Evolutionary conservation across 2,888 invertebrate genomes (phyloP).

Genomic region (Ornithoptera alexandrae): DNA sequence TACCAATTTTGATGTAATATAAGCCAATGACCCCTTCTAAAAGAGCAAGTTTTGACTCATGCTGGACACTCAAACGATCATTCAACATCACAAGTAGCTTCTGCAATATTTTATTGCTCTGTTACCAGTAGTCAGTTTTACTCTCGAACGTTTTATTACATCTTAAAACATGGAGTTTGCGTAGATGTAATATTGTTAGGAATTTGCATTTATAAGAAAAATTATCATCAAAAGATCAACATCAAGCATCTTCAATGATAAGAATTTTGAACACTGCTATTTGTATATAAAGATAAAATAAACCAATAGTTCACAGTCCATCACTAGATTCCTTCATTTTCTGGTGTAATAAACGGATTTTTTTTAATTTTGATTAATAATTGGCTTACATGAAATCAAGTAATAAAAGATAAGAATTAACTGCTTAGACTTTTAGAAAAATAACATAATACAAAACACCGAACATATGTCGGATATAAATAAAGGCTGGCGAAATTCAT

Average conservation of each 20-base stretch:
- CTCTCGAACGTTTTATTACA: constrained; percentile 20
- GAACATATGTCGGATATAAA: no score
- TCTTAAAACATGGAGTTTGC: constrained; percentile 14
- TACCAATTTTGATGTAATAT: not conserved
- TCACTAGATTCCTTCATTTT: no score
- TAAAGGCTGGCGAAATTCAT: no score
- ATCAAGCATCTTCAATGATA: not conserved
- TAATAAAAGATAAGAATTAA: not conserved
- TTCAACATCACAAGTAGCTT: constrained; percentile 12
- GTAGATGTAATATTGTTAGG: constrained; percentile 1
- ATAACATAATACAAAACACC: no score
- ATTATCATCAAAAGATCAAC: not conserved
- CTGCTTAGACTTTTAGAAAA: no score
- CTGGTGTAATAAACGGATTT: no score
- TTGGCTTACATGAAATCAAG: not conserved
- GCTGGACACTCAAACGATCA: constrained; percentile 19
- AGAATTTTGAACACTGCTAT: no score
- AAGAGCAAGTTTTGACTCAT: constrained; percentile 20
- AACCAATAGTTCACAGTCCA: no score
- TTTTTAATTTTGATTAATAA: no score
- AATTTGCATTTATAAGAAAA: constrained; percentile 3
- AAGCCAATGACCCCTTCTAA: constrained; percentile 24
- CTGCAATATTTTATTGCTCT: constrained; percentile 26
- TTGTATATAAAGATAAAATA: no score
- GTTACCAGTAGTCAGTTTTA: constrained; percentile 13